Conservation (phyloP, 2,113 vertebrate genomes). For the Macquaria ambigua region DNA sequence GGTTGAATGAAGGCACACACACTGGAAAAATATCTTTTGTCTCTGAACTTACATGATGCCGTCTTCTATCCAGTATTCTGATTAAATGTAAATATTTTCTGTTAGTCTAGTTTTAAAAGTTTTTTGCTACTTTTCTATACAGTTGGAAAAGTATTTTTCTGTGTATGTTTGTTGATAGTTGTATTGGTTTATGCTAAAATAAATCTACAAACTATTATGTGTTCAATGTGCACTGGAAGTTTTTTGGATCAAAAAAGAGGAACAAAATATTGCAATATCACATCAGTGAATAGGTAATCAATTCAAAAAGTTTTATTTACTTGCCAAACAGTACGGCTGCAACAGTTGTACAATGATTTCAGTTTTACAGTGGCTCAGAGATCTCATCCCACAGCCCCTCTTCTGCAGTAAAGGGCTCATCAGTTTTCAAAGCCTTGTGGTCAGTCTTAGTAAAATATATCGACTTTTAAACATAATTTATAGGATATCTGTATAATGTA, state of each 20-base stretch:
- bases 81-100: slow-evolving; percentile 57
- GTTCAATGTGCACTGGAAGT: neutral
- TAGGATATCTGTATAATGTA: slow-evolving; percentile 35
- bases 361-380: slow-evolving; percentile 61
- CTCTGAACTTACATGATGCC: neutral
- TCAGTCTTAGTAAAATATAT: slow-evolving; percentile 78
- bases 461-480: slow-evolving; percentile 59
- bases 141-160: neutral
- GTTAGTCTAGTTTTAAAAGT: neutral
- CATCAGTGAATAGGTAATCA: slow-evolving; percentile 20
- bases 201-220: slow-evolving; percentile 22
- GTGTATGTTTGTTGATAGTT: slow-evolving; percentile 10
- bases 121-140: neutral
- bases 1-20: neutral
- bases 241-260: neutral
- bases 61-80: neutral
- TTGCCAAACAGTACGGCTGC: slow-evolving; percentile 80
- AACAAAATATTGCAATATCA: neutral
- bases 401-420: slow-evolving; percentile 24
- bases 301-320: slow-evolving; percentile 80
- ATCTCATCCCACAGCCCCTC: slow-evolving; percentile 34
- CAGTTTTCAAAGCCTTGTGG: slow-evolving; percentile 60
- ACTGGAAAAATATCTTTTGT: neutral
- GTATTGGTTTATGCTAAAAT: slow-evolving; percentile 15
- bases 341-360: slow-evolving; percentile 78